Evolutionary conservation across 2,888 invertebrate species (phyloP), one percentile per base, ranked within the genome.

Genomic region (Diachrysia chrysitis): DNA sequence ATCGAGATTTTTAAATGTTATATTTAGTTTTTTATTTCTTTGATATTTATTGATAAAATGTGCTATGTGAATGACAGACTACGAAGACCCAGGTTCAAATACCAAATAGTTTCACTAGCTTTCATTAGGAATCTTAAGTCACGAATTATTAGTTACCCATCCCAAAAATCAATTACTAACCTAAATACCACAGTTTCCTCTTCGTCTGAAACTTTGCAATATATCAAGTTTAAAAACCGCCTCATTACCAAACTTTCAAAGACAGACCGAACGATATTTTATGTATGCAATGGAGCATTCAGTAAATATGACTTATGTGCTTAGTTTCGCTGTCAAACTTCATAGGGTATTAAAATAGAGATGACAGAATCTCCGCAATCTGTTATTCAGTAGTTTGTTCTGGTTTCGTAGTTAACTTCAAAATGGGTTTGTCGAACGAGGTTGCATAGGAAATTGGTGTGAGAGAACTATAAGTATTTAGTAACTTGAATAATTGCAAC

Each of bases 261-360:
- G 48, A 12, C 17, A 7, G 14, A 19, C 12, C 21, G 19, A 19
- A 51, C 48, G 21, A 51, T 51, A 21, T 21, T 51, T 51, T 51
- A 51, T 51, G 21, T 51, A 9, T 51, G 48, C 48, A 51, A 51
- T 51, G 19, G 48, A 51, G 48, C 21, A 5, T 51, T 21, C 48
- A 51, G 48, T 51, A 21, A 14, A 51, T 51, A 21, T 51, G 48
- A 51, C 48, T 21, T 51, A 51, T 51, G 48, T 51, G 10, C 19
- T 51, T 48, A 54, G 58, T 54, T 48, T 59, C 17, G 57, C 51
- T 46, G 66, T 75, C 57, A 65, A 64, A 75, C 75, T 78, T 78
- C 78, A 78, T 76, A 76, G 60, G 65, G 37, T 78, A 74, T 76
- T 78, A 74, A 78, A 69, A 76, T 78, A 76, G 60, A 59, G 7